phyloP scores from a whole-genome alignment of 2,113 vertebrate species.

The Indri indri region DNA sequence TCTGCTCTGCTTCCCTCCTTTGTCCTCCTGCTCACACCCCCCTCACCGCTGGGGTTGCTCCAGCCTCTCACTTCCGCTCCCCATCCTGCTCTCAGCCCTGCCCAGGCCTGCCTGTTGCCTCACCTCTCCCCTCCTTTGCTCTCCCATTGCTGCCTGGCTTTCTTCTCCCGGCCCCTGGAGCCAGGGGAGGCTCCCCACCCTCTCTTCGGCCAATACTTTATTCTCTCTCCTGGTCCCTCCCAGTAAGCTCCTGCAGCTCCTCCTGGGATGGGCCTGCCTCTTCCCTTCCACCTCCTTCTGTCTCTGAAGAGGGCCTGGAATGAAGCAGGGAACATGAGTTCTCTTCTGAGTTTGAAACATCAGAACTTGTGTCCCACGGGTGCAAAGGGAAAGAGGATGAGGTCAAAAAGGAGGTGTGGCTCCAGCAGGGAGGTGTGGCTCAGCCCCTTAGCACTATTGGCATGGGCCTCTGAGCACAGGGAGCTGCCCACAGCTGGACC shows the following conservation, averaged over 20 bases:
- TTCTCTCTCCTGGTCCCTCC: conserved; percentile 15
- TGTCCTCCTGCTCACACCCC: neutral
- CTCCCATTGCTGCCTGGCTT: conserved; percentile 62
- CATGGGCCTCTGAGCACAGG: neutral
- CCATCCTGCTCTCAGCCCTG: conserved; percentile 61
- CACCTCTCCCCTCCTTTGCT: conserved; percentile 75
- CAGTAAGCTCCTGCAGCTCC: conserved; percentile 1
- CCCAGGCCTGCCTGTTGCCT: conserved; percentile 77
- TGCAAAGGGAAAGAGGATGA: neutral
- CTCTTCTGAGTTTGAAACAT: neutral
- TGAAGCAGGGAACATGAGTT: neutral
- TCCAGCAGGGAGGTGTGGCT: neutral
- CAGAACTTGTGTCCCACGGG: neutral
- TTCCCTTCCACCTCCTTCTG: conserved; percentile 14
- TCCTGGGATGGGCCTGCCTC: neutral
- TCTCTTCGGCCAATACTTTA: conserved; percentile 55
- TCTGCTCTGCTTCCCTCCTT: conserved; percentile 34
- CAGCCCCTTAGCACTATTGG: neutral
- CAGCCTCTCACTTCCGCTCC: conserved; percentile 70
- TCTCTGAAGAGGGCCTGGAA: conserved; percentile 18
- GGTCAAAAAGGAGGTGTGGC: neutral
- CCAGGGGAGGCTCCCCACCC: conserved; percentile 59
- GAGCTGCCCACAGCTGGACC: neutral
- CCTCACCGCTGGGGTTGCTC: conserved; percentile 42
- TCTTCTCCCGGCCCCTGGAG: conserved; percentile 71